Conservation (phyloP, 2,888 invertebrate species). For the Steinernema hermaphroditum region DNA sequence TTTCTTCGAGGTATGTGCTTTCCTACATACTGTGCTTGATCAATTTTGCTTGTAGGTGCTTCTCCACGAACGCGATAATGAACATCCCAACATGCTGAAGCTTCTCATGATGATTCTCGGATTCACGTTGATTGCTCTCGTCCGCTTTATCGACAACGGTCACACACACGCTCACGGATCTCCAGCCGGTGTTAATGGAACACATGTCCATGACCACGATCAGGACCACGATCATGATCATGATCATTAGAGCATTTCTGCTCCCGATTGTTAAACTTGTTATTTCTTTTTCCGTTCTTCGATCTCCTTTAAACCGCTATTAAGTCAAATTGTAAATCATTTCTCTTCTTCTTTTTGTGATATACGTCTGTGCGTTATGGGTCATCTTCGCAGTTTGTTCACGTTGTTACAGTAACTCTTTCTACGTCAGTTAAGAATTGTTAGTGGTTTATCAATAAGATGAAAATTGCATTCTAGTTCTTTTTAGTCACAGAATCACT, state of each 20-base stretch:
- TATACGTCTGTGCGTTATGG: no score
- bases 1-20: slow-evolving; percentile 86
- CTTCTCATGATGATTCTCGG: slow-evolving; percentile 61
- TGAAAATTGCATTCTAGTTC: no score
- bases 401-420: no score
- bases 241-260: no score
- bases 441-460: no score
- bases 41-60: slow-evolving; percentile 74
- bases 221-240: not conserved
- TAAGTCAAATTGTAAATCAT: no score
- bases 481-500: no score
- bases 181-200: not conserved
- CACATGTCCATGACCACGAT: slow-evolving; percentile 3
- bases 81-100: slow-evolving; percentile 62
- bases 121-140: slow-evolving; percentile 59
- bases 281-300: not conserved
- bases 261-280: no score
- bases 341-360: no score
- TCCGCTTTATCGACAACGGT: slow-evolving; percentile 51
- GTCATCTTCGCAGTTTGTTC: no score
- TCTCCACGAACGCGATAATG: slow-evolving; percentile 66
- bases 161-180: slow-evolving; percentile 37
- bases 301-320: not conserved
- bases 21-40: slow-evolving; percentile 73
- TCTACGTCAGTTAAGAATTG: no score